phyloP scores from a whole-genome alignment of 2,113 vertebrate genomes.

The Typhlomys cinereus region DNA sequence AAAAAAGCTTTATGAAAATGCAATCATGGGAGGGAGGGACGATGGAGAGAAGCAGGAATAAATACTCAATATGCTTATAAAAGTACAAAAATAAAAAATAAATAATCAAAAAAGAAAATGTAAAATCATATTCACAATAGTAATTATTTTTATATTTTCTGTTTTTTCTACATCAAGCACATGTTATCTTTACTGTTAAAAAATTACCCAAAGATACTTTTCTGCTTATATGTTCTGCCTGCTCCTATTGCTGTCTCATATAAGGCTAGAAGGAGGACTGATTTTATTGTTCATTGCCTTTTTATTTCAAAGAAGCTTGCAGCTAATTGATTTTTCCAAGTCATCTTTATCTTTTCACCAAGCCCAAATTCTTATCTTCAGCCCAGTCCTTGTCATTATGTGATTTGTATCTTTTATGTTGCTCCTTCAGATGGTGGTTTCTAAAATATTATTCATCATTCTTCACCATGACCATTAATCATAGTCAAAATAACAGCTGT shows the following conservation, averaged over 20 bases:
- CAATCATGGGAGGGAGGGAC: no score
- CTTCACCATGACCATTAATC: constrained; percentile 40
- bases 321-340: constrained; percentile 39
- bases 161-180: neutral
- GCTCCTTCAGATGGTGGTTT: neutral
- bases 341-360: constrained; percentile 19
- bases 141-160: constrained; percentile 4
- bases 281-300: neutral
- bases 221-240: neutral
- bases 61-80: no score
- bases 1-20: neutral
- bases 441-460: constrained; percentile 29
- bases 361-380: neutral
- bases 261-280: neutral
- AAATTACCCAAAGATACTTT: neutral
- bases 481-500: constrained; percentile 10
- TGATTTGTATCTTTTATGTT: constrained; percentile 41
- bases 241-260: neutral
- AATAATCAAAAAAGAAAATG: no score
- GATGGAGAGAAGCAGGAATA: no score
- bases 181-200: constrained; percentile 15
- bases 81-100: no score
- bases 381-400: neutral
- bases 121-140: neutral
- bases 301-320: constrained; percentile 4